These are phyloP conservation scores for Standfussiana lucernea DNA, from an alignment of 2,888 invertebrate genomes.

Conservation along the genomic window DNA sequence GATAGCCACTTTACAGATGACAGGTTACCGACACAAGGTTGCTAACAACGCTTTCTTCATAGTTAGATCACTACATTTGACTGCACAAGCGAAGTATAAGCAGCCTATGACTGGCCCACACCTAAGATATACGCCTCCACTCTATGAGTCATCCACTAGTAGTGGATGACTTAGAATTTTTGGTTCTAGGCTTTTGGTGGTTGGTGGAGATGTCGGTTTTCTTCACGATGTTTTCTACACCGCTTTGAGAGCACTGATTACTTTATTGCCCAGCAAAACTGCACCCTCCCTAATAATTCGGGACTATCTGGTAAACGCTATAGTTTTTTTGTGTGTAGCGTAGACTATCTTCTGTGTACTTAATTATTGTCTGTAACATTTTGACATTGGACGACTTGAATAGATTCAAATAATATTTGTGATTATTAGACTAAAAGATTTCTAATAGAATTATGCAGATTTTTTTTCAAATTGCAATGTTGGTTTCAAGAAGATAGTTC, in stretches of 20 bases:
- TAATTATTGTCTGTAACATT: too few species aligned
- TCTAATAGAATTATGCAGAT: too few species aligned
- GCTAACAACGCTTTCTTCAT: background rate
- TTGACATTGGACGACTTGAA: too few species aligned
- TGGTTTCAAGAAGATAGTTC: too few species aligned
- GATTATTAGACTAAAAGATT: too few species aligned
- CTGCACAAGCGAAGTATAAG: background rate
- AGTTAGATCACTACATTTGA: background rate
- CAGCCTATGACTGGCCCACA: background rate
- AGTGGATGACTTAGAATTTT: background rate
- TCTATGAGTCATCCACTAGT: background rate
- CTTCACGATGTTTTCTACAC: background rate
- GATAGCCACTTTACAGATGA: background rate
- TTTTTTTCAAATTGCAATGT: too few species aligned
- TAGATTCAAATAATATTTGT: too few species aligned
- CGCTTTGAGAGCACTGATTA: background rate
- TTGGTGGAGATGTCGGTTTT: background rate
- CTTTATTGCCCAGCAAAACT: background rate
- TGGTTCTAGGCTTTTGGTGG: background rate
- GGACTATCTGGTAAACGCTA: too few species aligned
- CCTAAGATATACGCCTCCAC: background rate
- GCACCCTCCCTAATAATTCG: background rate
- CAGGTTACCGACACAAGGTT: background rate
- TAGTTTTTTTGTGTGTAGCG: too few species aligned
- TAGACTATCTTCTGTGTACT: too few species aligned